Base-by-base conservation (phyloP, 2,113 vertebrate species). In the Peromyscus polionotus region DNA sequence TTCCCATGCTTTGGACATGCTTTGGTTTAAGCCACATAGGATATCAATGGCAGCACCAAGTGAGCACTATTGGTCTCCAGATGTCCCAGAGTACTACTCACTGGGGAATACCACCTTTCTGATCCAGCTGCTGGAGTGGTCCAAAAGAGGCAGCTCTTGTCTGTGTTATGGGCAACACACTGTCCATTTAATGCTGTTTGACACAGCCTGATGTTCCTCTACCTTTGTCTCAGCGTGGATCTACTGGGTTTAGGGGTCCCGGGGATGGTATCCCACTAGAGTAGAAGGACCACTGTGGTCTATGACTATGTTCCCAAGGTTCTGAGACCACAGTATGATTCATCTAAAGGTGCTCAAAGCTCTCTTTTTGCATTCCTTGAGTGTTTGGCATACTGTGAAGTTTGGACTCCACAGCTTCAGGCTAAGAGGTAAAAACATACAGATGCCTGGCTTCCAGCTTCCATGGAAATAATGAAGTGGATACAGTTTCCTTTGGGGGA, bases 161-260 rank as follows among this genome's bases (percentile, higher is more conserved):
- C 22, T 90, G 75, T 28, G 0, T 3, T 4, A 51, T 73, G 26
- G 16, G 42, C 68, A 17, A 9, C 10, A 8, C 0, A 4, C 1
- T 16, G 61, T 45, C 79, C 20, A 22, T 0, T 14, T 26, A 68
- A 10, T 54, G 31, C 5, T 26, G 39, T 17, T n/a, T 6, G 3
- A 48, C 72, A 28, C 1, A 8, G 6, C 75, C n/a, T 48, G 51
- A 26, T 88, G 93, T 39, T 61, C 65, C n/a, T 24, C 65, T 95
- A 20, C 2, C 28, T 28, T 13, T 48, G 26, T 68, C 83, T 83
- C 42, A 3, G 67, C n/a, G 72, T 65, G 65, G 81, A 84, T 79
- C 36, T 76, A 20, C n/a, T 22, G 48, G 86, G 14, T 9, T 86
- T 24, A n/a, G 45, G 7, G 5, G 6, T 80, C 61, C 76, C 26